Evolutionary conservation across 2,797 vertebrate species (phyloP), one percentile per base, ranked within the genome.

Genomic region (Platalea minor): DNA sequence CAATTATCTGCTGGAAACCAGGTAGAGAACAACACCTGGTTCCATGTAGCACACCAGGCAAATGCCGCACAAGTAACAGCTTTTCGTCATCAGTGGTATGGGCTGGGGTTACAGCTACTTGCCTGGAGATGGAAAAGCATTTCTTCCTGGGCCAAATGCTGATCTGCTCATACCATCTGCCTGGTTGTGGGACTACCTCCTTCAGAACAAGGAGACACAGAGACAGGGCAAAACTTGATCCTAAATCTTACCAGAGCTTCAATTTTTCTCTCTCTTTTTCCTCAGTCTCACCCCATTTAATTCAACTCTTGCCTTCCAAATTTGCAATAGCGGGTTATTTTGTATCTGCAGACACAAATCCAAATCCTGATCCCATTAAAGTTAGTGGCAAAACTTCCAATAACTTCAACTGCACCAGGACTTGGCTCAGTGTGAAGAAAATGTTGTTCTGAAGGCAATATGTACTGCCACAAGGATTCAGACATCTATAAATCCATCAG

Each of bases 401-500:
- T 95, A 96, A 95, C 65, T 97, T 94, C 91, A 85, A 0, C 93
- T 94, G 74, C 85, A 90, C 37, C 76, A 78, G 54, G 43, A 78
- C 57, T 95, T 97, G 96, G 92, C 94, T 96, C 57, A 16, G 73
- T 75, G 89, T 88, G 79, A 94, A 94, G 85, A 94, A 96, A 96
- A 93, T 88, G 85, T 80, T 94, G 95, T 88, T 94, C 84, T 93
- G 84, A 95, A 94, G 89, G 93, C 95, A 95, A 85, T 82, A 50
- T 85, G 89, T 59, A 82, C 68, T 87, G 89, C 92, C 93, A 90
- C 95, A 77, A 96, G 83, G 93, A 93, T 90, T 95, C 88, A 94
- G 85, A 86, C 74, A 67, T 11, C 67, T 77, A 95, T 97, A 96
- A 96, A 96, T 96, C 93, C 94, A 93, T 96, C 88, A 94, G 77